Percentiles rank a stretch among this genome's conserved stretches.
These are phyloP conservation scores for Callimico goeldii DNA, from an alignment of 2,797 vertebrate genomes.

Conservation along the genomic window DNA sequence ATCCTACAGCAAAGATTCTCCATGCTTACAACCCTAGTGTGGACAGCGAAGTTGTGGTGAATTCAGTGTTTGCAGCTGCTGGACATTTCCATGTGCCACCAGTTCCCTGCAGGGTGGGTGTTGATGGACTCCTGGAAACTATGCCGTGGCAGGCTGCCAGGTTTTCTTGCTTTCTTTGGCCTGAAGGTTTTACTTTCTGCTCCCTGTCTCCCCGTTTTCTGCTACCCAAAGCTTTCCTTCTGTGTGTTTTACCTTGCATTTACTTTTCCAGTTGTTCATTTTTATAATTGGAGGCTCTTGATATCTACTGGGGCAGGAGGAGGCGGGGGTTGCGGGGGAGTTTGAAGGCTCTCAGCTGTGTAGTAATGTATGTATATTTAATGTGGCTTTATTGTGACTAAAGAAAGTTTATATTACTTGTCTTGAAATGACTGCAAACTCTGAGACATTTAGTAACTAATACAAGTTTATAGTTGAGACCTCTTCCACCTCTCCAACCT, in stretches of 20 bases:
- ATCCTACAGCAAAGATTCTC: slow-evolving; percentile 95
- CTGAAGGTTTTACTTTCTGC: slow-evolving; percentile 67
- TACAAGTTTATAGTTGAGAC: slow-evolving; percentile 12
- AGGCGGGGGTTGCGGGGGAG: not conserved
- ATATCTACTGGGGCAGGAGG: not conserved
- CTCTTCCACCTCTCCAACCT: not conserved
- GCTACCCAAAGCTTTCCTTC: slow-evolving; percentile 56
- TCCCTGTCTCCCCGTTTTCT: slow-evolving; percentile 60
- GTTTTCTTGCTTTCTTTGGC: slow-evolving; percentile 79
- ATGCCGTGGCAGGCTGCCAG: slow-evolving; percentile 77
- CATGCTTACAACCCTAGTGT: slow-evolving; percentile 95
- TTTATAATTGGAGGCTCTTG: slow-evolving; percentile 12
- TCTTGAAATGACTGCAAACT: slow-evolving; percentile 16
- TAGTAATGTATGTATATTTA: not conserved
- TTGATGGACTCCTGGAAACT: slow-evolving; percentile 81
- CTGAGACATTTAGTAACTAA: slow-evolving; percentile 31
- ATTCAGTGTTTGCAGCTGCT: slow-evolving; percentile 96
- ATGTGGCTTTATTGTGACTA: not conserved
- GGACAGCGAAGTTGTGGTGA: slow-evolving; percentile 94
- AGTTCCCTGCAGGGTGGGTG: slow-evolving; percentile 95
- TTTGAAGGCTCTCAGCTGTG: slow-evolving; percentile 44
- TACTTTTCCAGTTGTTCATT: slow-evolving; percentile 33
- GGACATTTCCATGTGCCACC: slow-evolving; percentile 97
- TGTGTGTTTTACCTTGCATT: slow-evolving; percentile 59
- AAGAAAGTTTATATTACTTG: slow-evolving; percentile 45